These are phyloP conservation scores for Harpalus rubripes DNA, from an alignment of 2,888 invertebrate genomes.

Conservation along the genomic window DNA sequence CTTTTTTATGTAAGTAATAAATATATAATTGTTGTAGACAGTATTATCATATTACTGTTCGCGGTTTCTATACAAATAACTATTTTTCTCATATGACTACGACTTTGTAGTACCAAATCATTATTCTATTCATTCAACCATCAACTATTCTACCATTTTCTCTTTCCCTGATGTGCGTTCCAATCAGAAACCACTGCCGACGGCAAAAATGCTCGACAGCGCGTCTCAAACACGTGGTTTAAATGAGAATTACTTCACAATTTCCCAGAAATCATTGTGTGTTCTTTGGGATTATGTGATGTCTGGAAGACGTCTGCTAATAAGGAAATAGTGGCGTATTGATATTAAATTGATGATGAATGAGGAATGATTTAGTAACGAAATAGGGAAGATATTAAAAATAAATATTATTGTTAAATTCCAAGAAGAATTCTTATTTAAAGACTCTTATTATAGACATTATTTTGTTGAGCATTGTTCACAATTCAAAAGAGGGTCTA, in stretches of 20 bases:
- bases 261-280: not conserved
- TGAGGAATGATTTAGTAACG: not conserved
- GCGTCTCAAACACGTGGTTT: conserved; percentile 29
- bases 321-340: not conserved
- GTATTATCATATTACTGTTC: not conserved
- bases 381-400: no score
- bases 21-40: not conserved
- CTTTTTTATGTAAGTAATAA: not conserved
- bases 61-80: no score
- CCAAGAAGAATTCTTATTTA: no score
- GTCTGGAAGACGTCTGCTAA: not conserved
- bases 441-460: no score
- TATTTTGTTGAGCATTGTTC: no score
- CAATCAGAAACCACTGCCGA: conserved; percentile 42
- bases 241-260: conserved; percentile 23
- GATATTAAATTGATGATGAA: not conserved
- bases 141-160: conserved; percentile 21
- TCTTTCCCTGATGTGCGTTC: conserved; percentile 7
- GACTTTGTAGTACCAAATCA: not conserved
- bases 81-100: no score
- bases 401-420: no score
- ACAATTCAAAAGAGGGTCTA: no score
- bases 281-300: not conserved
- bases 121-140: conserved; percentile 13
- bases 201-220: conserved; percentile 17